Conservation (phyloP, 2,113 vertebrate genomes). For the Chaenocephalus aceratus region DNA sequence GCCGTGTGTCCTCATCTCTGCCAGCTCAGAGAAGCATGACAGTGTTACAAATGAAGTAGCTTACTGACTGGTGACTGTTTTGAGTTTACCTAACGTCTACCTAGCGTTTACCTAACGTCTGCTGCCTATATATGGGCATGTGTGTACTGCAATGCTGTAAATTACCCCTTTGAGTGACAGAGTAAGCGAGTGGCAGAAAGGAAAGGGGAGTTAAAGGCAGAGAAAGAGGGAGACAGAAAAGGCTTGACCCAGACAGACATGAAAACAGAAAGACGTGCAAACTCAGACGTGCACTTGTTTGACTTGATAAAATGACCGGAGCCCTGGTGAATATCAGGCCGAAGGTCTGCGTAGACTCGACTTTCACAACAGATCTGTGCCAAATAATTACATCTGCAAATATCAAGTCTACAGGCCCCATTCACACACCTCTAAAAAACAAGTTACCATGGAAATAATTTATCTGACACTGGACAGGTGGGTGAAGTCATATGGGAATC, state of each 20-base stretch:
- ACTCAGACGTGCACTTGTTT: constrained; percentile 29
- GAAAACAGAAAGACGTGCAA: constrained; percentile 27
- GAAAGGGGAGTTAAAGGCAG: constrained; percentile 24
- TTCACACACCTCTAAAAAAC: constrained; percentile 10
- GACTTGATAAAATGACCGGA: constrained; percentile 43
- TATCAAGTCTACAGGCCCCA: constrained; percentile 2
- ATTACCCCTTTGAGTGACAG: constrained; percentile 60
- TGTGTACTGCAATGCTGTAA: constrained; percentile 33
- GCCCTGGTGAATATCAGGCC: constrained; percentile 54
- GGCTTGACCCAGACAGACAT: constrained; percentile 49
- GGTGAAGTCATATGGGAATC: neutral
- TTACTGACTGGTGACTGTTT: constrained; percentile 73
- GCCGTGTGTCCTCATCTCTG: constrained; percentile 36
- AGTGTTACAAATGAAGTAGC: constrained; percentile 76
- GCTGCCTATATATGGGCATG: constrained; percentile 84
- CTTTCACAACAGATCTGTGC: constrained; percentile 15
- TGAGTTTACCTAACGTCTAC: constrained; percentile 86
- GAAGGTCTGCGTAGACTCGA: constrained; percentile 21
- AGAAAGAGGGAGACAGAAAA: constrained; percentile 24
- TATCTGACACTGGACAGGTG: neutral
- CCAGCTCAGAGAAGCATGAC: constrained; percentile 75
- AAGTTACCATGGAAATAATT: constrained; percentile 9
- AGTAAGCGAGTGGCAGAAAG: constrained; percentile 22
- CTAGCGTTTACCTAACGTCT: constrained; percentile 86
- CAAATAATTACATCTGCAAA: constrained; percentile 39